Conservation (phyloP, 1,140 invertebrate genomes). For the Andricus grossulariae region DNA sequence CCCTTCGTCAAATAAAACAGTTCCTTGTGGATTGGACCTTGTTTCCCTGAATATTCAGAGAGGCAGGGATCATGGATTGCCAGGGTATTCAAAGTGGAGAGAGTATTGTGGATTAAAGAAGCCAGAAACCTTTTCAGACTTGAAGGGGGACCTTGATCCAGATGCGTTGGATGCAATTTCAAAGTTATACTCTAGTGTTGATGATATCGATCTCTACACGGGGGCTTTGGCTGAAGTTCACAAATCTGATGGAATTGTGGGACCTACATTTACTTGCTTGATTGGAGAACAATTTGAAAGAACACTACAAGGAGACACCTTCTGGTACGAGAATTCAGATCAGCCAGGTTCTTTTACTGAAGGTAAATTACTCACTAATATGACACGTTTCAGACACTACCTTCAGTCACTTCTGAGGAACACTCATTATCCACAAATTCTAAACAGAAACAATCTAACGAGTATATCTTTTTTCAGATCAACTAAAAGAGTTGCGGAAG, state of each 20-base stretch:
- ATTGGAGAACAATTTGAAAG: conserved; percentile 90
- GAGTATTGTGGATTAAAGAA: conserved; percentile 83
- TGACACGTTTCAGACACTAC: background rate
- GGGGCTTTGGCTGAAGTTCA: conserved; percentile 88
- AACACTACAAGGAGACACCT: conserved; percentile 87
- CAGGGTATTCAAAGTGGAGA: conserved; percentile 86
- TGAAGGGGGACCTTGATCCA: conserved; percentile 80
- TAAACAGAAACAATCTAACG: background rate
- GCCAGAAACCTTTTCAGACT: conserved; percentile 84
- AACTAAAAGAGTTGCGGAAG: conserved; percentile 91
- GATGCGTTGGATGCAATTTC: conserved; percentile 79
- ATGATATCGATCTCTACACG: conserved; percentile 93
- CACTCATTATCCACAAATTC: conserved; percentile 13
- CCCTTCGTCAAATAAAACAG: conserved; percentile 39
- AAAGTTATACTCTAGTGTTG: conserved; percentile 83
- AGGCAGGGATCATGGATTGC: conserved; percentile 92
- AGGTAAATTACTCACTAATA: conserved; percentile 74
- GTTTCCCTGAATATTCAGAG: conserved; percentile 91
- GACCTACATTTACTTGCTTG: conserved; percentile 90
- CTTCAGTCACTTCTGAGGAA: background rate
- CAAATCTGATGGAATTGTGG: conserved; percentile 82
- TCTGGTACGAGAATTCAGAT: conserved; percentile 88
- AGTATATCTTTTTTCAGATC: conserved; percentile 78
- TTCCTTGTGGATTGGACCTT: conserved; percentile 86
- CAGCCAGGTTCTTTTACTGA: conserved; percentile 82